Conservation (phyloP, 2,888 invertebrate species). For the Chrysolina oricalcia region DNA sequence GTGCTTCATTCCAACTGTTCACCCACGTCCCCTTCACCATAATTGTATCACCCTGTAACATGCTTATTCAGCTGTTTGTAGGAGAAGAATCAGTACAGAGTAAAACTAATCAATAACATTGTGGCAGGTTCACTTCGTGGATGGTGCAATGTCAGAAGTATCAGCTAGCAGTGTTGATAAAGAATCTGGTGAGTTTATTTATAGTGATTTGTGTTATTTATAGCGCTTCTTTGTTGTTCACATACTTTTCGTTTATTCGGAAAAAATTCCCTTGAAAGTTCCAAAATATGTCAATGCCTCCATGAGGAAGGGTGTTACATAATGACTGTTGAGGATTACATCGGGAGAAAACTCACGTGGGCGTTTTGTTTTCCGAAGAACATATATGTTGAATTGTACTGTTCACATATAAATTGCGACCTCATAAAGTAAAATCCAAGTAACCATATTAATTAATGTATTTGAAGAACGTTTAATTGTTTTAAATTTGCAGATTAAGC, state of each 20-base stretch:
- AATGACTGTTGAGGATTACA: not conserved
- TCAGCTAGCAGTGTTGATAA: slow-evolving; percentile 61
- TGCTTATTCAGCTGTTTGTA: slow-evolving; percentile 25
- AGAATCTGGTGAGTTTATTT: slow-evolving; percentile 60
- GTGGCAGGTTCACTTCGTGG: slow-evolving; percentile 79
- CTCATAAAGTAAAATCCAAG: too few species aligned
- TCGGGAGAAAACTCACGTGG: too few species aligned
- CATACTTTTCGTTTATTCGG: not conserved
- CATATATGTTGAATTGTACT: too few species aligned
- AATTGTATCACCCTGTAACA: slow-evolving; percentile 23
- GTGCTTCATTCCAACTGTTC: too few species aligned
- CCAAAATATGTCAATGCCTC: not conserved
- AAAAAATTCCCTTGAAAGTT: too few species aligned
- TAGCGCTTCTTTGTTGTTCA: slow-evolving; percentile 27
- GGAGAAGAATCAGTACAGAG: slow-evolving; percentile 20
- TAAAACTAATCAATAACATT: slow-evolving; percentile 66
- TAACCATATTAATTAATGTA: too few species aligned
- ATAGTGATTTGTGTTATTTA: slow-evolving; percentile 13
- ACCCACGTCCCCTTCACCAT: not conserved
- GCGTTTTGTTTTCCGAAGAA: too few species aligned
- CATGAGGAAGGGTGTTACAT: not conserved
- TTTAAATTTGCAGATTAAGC: too few species aligned
- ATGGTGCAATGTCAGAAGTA: slow-evolving; percentile 74
- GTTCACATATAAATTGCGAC: too few species aligned
- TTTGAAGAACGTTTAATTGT: too few species aligned